Base-by-base conservation (phyloP, 2,113 vertebrate genomes). In the Tupaia chinensis region DNA sequence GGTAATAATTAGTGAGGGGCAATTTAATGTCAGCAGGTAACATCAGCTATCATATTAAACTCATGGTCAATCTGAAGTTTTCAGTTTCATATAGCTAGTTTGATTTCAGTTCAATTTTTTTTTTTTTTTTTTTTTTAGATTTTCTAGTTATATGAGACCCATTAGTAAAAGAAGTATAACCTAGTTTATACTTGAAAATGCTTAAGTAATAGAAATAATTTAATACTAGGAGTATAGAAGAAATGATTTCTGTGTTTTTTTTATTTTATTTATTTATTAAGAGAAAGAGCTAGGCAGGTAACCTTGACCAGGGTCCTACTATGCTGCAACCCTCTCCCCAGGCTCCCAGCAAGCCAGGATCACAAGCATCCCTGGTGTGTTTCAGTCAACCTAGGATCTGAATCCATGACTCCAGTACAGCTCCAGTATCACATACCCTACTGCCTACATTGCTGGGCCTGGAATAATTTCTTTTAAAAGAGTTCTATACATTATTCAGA, bases 1-100 rank as follows among this genome's bases (percentile, higher is more conserved):
- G 60, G 85, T 16, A 44, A 76, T 27, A 60, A 87, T 77, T 23
- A 77, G 20, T 44, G 25, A 91, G 27, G 25, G 27, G 19, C 34
- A 95, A 90, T 84, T n/a, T 84, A 56, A 91, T 77, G 90, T 87
- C 25, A 60, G n/a, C n/a, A 84, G 89, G 58, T 74, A 87, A 95
- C n/a, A 85, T 34, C 23, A 81, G 32, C 14, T 14, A 85, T 92
- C 56, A 87, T n/a, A 91, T 53, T 87, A 91, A 92, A 72, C 84
- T 92, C 32, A 89, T 14, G 9, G 17, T 93, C 17, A 80, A 96
- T 79, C 13, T 91, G 69, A 89, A 66, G 63, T 95, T 90, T 19
- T 70, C 10, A 85, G 14, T 69, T 95, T 94, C 44, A 44, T 69
- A 66, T 54, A 82, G 27, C 79, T 91, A 86, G 66, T 19, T 22